Evolutionary conservation across 2,113 vertebrate genomes (phyloP).

Genomic region (Cairina moschata): DNA sequence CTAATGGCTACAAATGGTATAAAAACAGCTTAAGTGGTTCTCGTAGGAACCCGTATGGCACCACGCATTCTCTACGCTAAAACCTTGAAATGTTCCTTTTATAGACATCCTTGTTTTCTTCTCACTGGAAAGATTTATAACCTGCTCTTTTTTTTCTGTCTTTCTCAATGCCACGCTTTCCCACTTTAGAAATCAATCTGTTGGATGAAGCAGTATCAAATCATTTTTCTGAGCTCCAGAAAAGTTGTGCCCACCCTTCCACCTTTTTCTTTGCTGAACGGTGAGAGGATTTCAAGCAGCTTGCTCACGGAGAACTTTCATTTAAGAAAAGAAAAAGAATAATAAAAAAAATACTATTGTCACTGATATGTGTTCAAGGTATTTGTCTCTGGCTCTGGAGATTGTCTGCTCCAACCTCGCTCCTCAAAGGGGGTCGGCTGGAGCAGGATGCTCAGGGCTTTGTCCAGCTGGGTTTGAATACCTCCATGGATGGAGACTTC

Average conservation of each 20-base stretch:
- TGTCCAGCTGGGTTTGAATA: neutral
- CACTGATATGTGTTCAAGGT: neutral
- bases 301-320: neutral
- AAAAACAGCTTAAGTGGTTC: neutral
- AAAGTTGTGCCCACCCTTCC: slow-evolving; percentile 30
- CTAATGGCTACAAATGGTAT: neutral
- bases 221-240: slow-evolving; percentile 44
- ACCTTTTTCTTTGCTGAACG: slow-evolving; percentile 14
- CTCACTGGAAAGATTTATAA: slow-evolving; percentile 56
- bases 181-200: slow-evolving; percentile 65
- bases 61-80: slow-evolving; percentile 1
- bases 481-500: neutral
- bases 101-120: slow-evolving; percentile 57
- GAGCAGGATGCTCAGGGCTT: neutral
- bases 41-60: neutral
- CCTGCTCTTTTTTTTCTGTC: slow-evolving; percentile 42
- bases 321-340: neutral
- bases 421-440: neutral
- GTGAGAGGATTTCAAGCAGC: neutral
- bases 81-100: slow-evolving; percentile 59
- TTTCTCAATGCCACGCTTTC: slow-evolving; percentile 60
- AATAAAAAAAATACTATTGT: neutral
- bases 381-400: neutral
- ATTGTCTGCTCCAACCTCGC: accelerated
- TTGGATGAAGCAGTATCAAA: slow-evolving; percentile 49